Evolutionary conservation across 2,113 vertebrate genomes (phyloP).

Genomic region (Larimichthys crocea): DNA sequence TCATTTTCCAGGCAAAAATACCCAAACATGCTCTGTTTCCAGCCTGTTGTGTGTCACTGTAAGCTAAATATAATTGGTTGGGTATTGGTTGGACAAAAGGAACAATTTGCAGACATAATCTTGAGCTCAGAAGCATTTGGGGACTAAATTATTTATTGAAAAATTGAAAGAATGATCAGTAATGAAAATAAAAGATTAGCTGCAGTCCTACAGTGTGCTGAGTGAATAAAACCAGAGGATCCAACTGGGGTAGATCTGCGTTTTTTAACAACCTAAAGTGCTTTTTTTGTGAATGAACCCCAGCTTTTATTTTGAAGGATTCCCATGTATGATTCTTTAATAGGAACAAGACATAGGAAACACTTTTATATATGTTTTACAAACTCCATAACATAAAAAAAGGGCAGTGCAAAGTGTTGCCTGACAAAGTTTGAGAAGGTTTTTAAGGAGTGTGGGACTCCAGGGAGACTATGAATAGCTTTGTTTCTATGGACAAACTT

Average conservation of each 20-base stretch:
- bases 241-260: neutral
- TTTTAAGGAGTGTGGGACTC: slow-evolving; percentile 42
- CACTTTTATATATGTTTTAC: neutral
- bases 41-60: neutral
- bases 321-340: neutral
- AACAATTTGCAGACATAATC: neutral
- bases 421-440: slow-evolving; percentile 59
- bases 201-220: neutral
- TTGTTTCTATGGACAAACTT: slow-evolving; percentile 84
- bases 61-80: neutral
- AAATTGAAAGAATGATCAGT: neutral
- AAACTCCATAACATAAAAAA: neutral
- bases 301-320: neutral
- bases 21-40: neutral
- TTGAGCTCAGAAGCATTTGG: neutral
- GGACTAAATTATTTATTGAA: neutral
- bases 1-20: neutral
- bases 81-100: neutral
- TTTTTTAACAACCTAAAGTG: neutral
- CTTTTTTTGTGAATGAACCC: neutral
- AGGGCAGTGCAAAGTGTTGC: slow-evolving; percentile 18
- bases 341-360: neutral
- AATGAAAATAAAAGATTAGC: neutral
- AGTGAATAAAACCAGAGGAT: neutral
- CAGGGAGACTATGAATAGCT: slow-evolving; percentile 85